phyloP scores from a whole-genome alignment of 2,113 vertebrate genomes.

The Dromiciops gliroides region DNA sequence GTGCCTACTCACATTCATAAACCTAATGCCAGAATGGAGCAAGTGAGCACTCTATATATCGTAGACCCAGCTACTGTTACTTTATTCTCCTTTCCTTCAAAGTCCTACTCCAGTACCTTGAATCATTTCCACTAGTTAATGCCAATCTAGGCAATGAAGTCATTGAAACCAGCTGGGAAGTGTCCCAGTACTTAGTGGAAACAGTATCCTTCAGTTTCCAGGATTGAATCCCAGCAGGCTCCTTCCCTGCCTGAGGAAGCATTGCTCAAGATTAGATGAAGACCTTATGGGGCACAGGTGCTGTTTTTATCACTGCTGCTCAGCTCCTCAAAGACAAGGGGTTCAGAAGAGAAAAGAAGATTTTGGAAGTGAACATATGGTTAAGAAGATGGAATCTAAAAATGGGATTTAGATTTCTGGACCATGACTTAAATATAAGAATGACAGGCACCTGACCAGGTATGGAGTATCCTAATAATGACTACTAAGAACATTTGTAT shows the following conservation, averaged over 20 bases:
- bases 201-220: neutral
- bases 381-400: neutral
- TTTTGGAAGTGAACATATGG: neutral
- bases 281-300: neutral
- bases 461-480: neutral
- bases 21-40: neutral
- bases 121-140: neutral
- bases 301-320: neutral
- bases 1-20: too few species aligned
- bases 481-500: neutral
- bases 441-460: neutral
- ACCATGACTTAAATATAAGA: neutral
- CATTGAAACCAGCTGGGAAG: neutral
- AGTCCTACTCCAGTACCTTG: rapidly evolving
- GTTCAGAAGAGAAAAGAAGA: neutral
- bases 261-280: neutral
- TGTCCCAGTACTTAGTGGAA: neutral
- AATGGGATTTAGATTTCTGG: neutral
- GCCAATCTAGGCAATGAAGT: neutral
- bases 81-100: neutral
- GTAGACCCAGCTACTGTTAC: neutral
- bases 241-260: neutral
- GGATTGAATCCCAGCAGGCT: neutral
- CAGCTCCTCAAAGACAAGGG: neutral
- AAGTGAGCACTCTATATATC: neutral